phyloP scores from a whole-genome alignment of 2,797 vertebrate genomes.

The Glyptemys insculpta region DNA sequence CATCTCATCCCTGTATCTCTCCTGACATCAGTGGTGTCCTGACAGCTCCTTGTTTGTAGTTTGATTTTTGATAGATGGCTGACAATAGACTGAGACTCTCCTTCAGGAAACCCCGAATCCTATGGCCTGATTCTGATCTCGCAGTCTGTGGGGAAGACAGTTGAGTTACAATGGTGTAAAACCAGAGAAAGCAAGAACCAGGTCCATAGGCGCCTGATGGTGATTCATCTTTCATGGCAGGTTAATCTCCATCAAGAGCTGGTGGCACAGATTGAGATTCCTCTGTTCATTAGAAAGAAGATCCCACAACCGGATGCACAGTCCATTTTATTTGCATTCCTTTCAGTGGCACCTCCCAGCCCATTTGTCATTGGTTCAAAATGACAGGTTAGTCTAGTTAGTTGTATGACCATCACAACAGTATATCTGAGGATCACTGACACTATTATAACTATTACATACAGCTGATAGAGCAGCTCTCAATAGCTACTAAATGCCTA shows the following conservation, averaged over 20 bases:
- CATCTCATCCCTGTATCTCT: background rate
- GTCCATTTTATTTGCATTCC: fast-evolving
- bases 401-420: background rate
- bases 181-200: background rate
- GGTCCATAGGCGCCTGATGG: too few relatives aligned
- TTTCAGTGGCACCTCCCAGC: background rate
- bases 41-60: background rate
- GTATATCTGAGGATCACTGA: background rate
- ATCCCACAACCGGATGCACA: fast-evolving
- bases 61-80: background rate
- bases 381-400: background rate
- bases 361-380: too few relatives aligned
- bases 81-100: background rate
- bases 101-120: background rate
- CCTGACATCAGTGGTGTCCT: background rate
- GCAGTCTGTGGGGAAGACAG: background rate
- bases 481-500: background rate
- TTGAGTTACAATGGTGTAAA: background rate
- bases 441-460: background rate
- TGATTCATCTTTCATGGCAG: background rate
- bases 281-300: background rate
- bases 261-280: background rate
- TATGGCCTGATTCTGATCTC: background rate
- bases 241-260: too few relatives aligned
- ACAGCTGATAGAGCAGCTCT: background rate